Evolutionary conservation across 2,113 vertebrate species (phyloP).

Genomic region (Buteo buteo): DNA sequence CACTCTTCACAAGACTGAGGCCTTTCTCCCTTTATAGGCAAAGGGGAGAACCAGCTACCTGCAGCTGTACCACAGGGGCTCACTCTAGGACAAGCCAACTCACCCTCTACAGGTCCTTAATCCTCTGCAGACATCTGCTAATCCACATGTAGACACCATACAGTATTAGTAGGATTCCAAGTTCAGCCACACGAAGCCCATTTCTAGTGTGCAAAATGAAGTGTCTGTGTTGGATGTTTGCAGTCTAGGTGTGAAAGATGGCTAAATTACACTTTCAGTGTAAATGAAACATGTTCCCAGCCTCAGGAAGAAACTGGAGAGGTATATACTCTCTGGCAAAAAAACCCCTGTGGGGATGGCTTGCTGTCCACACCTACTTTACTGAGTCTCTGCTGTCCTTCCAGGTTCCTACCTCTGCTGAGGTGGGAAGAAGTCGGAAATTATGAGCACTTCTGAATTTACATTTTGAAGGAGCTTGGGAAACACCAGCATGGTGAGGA

Average conservation of each 20-base stretch:
- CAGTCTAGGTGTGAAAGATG: neutral
- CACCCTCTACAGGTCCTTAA: neutral
- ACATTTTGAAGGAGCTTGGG: neutral
- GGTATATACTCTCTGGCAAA: neutral
- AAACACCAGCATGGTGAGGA: neutral
- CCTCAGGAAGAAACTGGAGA: neutral
- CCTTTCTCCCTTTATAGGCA: neutral
- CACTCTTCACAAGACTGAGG: neutral
- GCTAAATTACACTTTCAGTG: neutral
- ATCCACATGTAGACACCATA: neutral
- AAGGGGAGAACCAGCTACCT: neutral
- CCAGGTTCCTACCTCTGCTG: neutral
- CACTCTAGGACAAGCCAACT: neutral
- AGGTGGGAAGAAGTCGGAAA: neutral
- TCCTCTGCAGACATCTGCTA: neutral
- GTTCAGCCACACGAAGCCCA: neutral
- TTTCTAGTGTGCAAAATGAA: neutral
- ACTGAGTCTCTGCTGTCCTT: neutral
- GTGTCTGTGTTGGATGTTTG: neutral
- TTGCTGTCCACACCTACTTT: neutral
- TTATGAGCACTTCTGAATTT: neutral
- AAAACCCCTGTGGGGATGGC: fast-evolving
- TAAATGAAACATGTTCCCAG: neutral
- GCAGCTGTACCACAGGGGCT: neutral
- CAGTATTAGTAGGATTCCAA: neutral